Conservation (phyloP, 2,113 vertebrate genomes). For the Smithornis capensis region DNA sequence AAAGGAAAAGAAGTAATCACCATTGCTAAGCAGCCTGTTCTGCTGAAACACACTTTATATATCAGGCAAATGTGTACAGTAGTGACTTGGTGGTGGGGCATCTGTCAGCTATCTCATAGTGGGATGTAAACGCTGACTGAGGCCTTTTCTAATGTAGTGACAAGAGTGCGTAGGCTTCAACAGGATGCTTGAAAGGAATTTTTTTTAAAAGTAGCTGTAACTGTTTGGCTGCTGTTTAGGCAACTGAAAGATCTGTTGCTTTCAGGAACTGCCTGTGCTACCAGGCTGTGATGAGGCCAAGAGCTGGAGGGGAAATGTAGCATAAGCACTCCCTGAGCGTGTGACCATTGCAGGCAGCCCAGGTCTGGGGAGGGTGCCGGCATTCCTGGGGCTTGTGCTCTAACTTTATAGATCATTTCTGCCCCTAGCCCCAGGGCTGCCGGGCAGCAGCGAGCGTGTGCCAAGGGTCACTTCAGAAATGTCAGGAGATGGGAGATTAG, state of each 20-base stretch:
- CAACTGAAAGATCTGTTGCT: no score
- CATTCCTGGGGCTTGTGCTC: neutral
- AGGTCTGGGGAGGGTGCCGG: neutral
- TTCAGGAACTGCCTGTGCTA: neutral
- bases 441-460: accelerated
- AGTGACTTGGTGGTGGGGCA: neutral
- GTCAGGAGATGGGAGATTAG: neutral
- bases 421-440: accelerated
- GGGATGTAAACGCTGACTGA: accelerated
- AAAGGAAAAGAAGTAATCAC: neutral
- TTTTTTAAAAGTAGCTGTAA: neutral
- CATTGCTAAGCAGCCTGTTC: neutral
- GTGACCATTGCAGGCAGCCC: accelerated
- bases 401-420: neutral
- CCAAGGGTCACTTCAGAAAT: neutral
- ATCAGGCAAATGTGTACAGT: neutral
- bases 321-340: neutral
- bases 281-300: neutral
- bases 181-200: neutral
- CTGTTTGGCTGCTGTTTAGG: neutral
- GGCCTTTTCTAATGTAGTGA: neutral
- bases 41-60: neutral
- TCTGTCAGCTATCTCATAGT: accelerated
- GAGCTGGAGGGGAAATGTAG: neutral
- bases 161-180: accelerated